Evolutionary conservation across 2,888 invertebrate genomes (phyloP).

Genomic region (Dione vanillae): DNA sequence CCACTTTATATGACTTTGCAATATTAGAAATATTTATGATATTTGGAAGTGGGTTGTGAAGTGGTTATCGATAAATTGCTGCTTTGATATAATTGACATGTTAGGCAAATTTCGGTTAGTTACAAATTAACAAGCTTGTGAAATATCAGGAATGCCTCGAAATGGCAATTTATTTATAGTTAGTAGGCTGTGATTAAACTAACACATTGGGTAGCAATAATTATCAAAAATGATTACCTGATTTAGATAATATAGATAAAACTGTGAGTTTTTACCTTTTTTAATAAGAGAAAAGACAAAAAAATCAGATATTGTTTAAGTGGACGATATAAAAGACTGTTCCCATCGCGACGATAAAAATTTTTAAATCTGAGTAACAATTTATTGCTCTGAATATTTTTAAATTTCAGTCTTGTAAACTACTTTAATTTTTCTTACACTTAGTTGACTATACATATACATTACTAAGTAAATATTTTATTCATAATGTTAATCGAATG

Average conservation of each 20-base stretch:
- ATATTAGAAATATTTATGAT: slow-evolving; percentile 21
- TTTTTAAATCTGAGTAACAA: background rate
- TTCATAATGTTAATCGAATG: no score
- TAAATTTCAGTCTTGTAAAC: background rate
- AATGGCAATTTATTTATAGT: background rate
- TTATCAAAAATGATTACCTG: background rate
- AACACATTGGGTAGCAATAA: background rate
- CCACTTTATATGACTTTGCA: background rate
- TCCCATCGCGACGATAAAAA: background rate
- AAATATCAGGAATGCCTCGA: slow-evolving; percentile 6
- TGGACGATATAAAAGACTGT: background rate
- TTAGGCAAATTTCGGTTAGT: slow-evolving; percentile 14
- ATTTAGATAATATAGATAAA: background rate
- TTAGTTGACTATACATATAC: background rate
- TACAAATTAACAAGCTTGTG: slow-evolving; percentile 5
- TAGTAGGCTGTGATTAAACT: background rate
- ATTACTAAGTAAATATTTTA: no score
- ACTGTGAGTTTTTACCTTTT: no score
- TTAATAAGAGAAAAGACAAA: background rate
- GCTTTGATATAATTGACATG: slow-evolving; percentile 19
- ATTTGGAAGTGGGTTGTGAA: background rate
- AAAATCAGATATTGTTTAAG: background rate
- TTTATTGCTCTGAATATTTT: background rate
- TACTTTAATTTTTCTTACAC: background rate
- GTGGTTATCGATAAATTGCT: slow-evolving; percentile 22